Conservation (phyloP, 2,797 vertebrate genomes). For the Micrastur ruficollis region DNA sequence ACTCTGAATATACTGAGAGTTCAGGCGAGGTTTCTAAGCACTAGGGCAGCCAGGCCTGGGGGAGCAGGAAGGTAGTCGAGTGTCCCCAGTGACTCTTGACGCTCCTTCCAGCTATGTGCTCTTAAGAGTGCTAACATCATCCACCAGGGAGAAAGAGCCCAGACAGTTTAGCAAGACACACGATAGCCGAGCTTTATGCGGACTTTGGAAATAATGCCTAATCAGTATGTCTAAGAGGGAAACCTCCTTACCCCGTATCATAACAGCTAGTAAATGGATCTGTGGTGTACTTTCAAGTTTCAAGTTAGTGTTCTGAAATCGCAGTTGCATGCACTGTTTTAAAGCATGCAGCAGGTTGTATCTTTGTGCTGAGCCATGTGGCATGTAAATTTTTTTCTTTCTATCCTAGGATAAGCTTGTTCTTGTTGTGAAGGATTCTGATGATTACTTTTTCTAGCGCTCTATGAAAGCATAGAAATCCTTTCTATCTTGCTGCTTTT, state of each 20-base stretch:
- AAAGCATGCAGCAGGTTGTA: neutral
- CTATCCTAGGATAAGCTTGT: neutral
- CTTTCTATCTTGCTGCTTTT: neutral
- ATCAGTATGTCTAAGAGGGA: neutral
- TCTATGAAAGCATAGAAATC: neutral
- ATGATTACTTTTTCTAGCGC: neutral
- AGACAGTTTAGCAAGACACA: accelerated
- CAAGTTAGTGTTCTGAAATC: neutral
- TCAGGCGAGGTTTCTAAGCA: accelerated
- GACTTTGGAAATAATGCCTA: neutral
- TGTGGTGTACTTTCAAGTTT: neutral
- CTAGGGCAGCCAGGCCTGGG: neutral
- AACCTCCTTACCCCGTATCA: neutral
- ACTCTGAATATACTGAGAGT: neutral
- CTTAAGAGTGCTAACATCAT: neutral
- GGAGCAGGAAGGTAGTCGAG: neutral
- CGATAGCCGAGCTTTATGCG: neutral
- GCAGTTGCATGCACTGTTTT: neutral
- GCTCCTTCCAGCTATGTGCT: neutral
- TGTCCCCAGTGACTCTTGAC: neutral
- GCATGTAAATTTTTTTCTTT: neutral
- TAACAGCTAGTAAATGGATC: neutral
- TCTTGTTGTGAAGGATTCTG: neutral
- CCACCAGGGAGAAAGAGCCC: neutral
- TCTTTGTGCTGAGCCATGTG: neutral